A percentile compares a stretch with the other conserved stretches of the same genome.
Conservation (phyloP, 2,888 invertebrate genomes). For the Rhorus exstirpatorius region DNA sequence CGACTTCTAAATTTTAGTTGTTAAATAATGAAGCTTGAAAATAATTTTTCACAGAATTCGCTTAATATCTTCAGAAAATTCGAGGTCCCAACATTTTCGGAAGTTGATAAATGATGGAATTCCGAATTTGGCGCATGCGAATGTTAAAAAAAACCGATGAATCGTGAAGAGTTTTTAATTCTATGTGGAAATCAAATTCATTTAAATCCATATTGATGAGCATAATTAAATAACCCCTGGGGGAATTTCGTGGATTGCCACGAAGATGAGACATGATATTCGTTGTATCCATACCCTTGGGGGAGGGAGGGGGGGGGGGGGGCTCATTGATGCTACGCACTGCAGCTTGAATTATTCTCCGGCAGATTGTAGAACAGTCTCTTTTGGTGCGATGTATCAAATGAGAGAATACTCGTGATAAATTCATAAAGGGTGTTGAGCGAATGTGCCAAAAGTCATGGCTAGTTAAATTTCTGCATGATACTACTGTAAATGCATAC, state of each 20-base stretch:
- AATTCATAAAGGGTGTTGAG: conserved; percentile 59
- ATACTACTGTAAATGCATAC: too few species aligned
- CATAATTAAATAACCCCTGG: too few species aligned
- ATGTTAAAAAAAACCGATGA: background rate
- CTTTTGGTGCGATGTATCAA: conserved; percentile 34
- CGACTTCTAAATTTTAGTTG: background rate
- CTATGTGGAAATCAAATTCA: background rate
- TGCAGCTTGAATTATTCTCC: conserved; percentile 24
- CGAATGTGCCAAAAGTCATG: conserved; percentile 50
- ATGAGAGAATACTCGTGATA: conserved; percentile 32
- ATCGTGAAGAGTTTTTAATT: too few species aligned
- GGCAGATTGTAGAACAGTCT: conserved; percentile 3
- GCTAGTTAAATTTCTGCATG: conserved; percentile 39
- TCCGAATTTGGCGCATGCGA: background rate
- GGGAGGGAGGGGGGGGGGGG: conserved; percentile 27
- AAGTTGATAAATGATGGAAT: too few species aligned
- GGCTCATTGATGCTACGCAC: conserved; percentile 12
- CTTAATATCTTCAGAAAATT: background rate
- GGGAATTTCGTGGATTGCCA: conserved; percentile 14
- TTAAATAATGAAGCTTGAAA: background rate
- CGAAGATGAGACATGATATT: conserved; percentile 13
- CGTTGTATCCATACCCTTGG: conserved; percentile 1
- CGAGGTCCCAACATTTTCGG: background rate
- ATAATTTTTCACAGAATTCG: background rate
- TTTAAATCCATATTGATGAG: too few species aligned